phyloP scores from a whole-genome alignment of 2,888 invertebrate genomes.

The Epirrita christyi region DNA sequence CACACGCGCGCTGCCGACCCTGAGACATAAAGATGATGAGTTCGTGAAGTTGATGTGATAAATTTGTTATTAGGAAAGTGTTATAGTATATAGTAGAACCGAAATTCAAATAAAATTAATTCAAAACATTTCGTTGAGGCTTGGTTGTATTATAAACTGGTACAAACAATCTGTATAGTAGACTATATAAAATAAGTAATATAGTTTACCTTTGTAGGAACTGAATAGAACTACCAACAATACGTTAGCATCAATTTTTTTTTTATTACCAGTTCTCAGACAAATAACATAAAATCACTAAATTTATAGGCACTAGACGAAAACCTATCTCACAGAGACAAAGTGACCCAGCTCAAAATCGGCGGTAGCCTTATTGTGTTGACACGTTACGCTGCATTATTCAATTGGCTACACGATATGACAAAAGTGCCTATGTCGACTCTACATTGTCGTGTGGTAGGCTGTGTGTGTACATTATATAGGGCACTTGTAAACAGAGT shows the following conservation, averaged over 20 bases:
- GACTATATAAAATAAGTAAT: no score
- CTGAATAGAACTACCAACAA: no score
- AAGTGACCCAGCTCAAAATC: conserved; percentile 51
- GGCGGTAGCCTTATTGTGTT: conserved; percentile 50
- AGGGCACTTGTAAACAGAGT: conserved; percentile 4
- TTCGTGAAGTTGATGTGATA: no score
- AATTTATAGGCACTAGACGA: conserved; percentile 19
- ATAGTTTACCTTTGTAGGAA: no score
- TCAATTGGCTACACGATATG: conserved; percentile 56
- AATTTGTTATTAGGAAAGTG: no score
- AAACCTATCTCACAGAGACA: conserved; percentile 34
- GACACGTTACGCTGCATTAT: conserved; percentile 57
- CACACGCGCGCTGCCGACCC: no score
- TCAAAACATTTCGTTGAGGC: no score
- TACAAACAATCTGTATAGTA: no score
- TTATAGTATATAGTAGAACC: no score
- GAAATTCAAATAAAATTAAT: no score
- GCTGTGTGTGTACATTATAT: not conserved
- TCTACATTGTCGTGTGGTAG: not conserved
- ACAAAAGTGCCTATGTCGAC: not conserved
- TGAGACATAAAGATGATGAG: no score
- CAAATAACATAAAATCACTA: conserved; percentile 7
- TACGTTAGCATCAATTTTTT: not conserved
- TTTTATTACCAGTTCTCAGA: not conserved
- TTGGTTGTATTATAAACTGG: no score